A percentile compares a stretch with the other conserved stretches of the same genome.
Conservation (phyloP, 2,888 invertebrate genomes). For the Cosmorhoe ocellata region DNA sequence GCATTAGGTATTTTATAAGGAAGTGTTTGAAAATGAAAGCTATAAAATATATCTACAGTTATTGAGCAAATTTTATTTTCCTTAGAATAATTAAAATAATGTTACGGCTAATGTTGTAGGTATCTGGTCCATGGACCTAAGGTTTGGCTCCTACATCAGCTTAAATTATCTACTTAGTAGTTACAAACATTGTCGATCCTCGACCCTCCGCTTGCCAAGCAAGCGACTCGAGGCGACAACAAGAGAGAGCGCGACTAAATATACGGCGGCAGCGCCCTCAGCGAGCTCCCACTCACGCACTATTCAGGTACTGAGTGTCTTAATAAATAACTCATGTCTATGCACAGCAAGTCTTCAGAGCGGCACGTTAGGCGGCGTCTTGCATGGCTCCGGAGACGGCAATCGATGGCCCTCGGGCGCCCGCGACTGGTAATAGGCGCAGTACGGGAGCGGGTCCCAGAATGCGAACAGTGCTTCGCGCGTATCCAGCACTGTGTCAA, state of each 20-base stretch:
- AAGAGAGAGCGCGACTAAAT: conserved; percentile 46
- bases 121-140: no score
- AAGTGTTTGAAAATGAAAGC: neutral
- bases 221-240: conserved; percentile 50
- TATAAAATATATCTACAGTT: neutral
- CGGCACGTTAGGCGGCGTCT: conserved; percentile 77
- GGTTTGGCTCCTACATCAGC: conserved; percentile 51
- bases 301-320: conserved; percentile 80
- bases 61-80: conserved; percentile 38
- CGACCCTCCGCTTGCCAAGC: conserved; percentile 47
- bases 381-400: conserved; percentile 80
- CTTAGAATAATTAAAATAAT: conserved; percentile 40
- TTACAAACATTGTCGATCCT: conserved; percentile 70
- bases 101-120: conserved; percentile 49
- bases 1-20: no score
- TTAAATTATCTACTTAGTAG: conserved; percentile 78
- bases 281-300: conserved; percentile 68
- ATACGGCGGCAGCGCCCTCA: conserved; percentile 41
- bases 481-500: conserved; percentile 88
- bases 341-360: conserved; percentile 54
- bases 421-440: conserved; percentile 92
- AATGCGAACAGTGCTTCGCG: conserved; percentile 90
- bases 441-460: conserved; percentile 94
- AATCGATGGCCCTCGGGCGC: conserved; percentile 80
- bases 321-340: conserved; percentile 60